A percentile compares a stretch with the other conserved stretches of the same genome.
Evolutionary conservation across 1,140 invertebrate species (phyloP).

Genomic region (Telenomus remus): DNA sequence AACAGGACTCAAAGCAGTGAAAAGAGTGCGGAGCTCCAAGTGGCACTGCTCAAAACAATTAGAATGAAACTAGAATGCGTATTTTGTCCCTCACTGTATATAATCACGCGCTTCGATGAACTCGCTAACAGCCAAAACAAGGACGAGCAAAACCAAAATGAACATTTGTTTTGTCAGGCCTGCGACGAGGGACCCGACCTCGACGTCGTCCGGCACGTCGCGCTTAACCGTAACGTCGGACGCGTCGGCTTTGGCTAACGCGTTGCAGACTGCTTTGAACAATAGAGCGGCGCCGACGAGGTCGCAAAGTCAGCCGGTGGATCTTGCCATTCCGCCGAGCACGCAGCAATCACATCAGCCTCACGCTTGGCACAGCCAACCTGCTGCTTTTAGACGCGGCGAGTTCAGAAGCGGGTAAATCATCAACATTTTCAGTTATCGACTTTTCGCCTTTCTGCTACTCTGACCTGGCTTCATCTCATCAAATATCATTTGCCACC

Average conservation of each 20-base stretch:
- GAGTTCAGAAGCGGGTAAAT: slow-evolving; percentile 71
- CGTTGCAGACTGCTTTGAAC: slow-evolving; percentile 69
- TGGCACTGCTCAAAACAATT: slow-evolving; percentile 66
- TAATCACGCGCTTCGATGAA: slow-evolving; percentile 70
- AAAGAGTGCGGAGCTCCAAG: slow-evolving; percentile 17
- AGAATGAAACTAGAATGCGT: slow-evolving; percentile 66
- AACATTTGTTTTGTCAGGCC: slow-evolving; percentile 61
- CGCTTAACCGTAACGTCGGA: slow-evolving; percentile 70
- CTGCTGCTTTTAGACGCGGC: slow-evolving; percentile 70
- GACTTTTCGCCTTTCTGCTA: slow-evolving; percentile 6
- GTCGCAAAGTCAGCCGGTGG: slow-evolving; percentile 75
- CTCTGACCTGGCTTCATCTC: background rate
- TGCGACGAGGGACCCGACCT: slow-evolving; percentile 67
- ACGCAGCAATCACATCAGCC: slow-evolving; percentile 63
- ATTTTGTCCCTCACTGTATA: slow-evolving; percentile 66
- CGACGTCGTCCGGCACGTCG: slow-evolving; percentile 69
- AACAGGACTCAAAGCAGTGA: background rate
- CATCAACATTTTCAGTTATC: slow-evolving; percentile 32
- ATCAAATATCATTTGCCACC: background rate
- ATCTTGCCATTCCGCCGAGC: slow-evolving; percentile 68
- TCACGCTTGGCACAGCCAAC: slow-evolving; percentile 73
- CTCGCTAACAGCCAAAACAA: slow-evolving; percentile 56
- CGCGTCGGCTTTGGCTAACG: slow-evolving; percentile 68
- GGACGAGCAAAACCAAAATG: slow-evolving; percentile 14
- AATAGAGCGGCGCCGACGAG: slow-evolving; percentile 71